A percentile compares a stretch with the other conserved stretches of the same genome.
Evolutionary conservation across 2,888 invertebrate species (phyloP).

Genomic region (Dryomyza anilis): DNA sequence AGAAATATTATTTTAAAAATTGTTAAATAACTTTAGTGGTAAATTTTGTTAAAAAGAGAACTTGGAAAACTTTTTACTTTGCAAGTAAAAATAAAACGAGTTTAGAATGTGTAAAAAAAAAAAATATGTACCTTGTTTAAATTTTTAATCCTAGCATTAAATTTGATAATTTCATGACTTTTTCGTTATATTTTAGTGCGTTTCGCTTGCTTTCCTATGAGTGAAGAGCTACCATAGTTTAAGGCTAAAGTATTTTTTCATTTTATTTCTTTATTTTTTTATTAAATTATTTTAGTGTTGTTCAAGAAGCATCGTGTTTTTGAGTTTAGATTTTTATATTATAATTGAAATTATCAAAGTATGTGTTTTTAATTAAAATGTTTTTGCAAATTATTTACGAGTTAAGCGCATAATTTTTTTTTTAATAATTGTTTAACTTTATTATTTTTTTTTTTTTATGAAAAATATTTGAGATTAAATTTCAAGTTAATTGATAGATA

Average conservation of each 20-base stretch:
- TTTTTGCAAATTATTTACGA: conserved; percentile 39
- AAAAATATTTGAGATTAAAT: conserved; percentile 22
- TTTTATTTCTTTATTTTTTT: conserved; percentile 22
- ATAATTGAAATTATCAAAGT: conserved; percentile 22
- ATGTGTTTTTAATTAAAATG: conserved; percentile 23
- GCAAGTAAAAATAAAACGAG: too few relatives aligned
- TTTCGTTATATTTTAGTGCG: conserved; percentile 13
- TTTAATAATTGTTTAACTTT: conserved; percentile 38
- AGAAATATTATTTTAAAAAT: neutral
- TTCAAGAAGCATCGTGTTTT: neutral
- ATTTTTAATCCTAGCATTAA: conserved; percentile 29
- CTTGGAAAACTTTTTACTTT: neutral
- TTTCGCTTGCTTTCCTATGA: neutral
- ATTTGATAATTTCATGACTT: conserved; percentile 21
- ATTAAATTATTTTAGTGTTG: conserved; percentile 16
- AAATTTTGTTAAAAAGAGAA: neutral
- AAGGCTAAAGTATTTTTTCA: conserved; percentile 31
- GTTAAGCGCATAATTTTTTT: conserved; percentile 37
- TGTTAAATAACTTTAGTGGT: neutral
- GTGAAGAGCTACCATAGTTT: conserved; percentile 6
- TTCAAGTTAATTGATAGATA: conserved; percentile 36
- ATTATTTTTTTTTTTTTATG: conserved; percentile 38
- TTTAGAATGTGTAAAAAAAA: neutral
- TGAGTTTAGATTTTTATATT: conserved; percentile 7
- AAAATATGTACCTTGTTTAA: conserved; percentile 33